Evolutionary conservation across 2,888 invertebrate genomes (phyloP).

Genomic region (Eubasilissa splendida): DNA sequence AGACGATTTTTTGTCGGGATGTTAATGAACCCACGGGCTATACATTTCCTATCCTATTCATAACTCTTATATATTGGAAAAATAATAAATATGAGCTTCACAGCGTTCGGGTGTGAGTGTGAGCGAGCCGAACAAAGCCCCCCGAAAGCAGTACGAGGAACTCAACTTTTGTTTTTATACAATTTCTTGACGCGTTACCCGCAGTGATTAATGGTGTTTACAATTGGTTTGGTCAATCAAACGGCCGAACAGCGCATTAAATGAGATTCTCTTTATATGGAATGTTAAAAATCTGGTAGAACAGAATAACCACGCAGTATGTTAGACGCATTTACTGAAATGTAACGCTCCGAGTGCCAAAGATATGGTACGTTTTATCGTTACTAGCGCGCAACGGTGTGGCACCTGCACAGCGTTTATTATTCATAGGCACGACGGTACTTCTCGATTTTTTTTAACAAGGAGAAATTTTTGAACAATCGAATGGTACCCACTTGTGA

Average conservation of each 20-base stretch:
- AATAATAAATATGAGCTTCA: constrained; percentile 28
- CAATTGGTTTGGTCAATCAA: constrained; percentile 59
- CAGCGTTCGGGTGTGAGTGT: constrained; percentile 22
- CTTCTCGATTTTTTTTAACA: too few species aligned
- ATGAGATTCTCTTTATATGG: constrained; percentile 56
- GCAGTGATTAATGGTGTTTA: constrained; percentile 57
- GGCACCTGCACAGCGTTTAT: too few species aligned
- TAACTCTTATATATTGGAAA: constrained; percentile 14
- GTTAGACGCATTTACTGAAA: too few species aligned
- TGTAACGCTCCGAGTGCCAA: too few species aligned
- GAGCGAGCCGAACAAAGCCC: constrained; percentile 49
- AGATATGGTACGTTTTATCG: too few species aligned
- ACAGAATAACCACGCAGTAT: constrained; percentile 21
- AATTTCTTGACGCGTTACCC: constrained; percentile 54
- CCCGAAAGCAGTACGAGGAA: constrained; percentile 41
- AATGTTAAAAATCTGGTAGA: constrained; percentile 48
- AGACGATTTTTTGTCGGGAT: constrained; percentile 25
- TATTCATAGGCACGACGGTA: too few species aligned
- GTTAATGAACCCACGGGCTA: constrained; percentile 31
- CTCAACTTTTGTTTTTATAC: constrained; percentile 57
- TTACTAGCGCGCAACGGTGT: too few species aligned
- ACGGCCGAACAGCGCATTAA: constrained; percentile 49
- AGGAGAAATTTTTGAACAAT: too few species aligned
- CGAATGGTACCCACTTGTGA: too few species aligned
- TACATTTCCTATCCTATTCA: constrained; percentile 34